Evolutionary conservation across 2,113 vertebrate genomes (phyloP), one percentile per base, ranked within the genome.

Genomic region (Regulus satrapa): DNA sequence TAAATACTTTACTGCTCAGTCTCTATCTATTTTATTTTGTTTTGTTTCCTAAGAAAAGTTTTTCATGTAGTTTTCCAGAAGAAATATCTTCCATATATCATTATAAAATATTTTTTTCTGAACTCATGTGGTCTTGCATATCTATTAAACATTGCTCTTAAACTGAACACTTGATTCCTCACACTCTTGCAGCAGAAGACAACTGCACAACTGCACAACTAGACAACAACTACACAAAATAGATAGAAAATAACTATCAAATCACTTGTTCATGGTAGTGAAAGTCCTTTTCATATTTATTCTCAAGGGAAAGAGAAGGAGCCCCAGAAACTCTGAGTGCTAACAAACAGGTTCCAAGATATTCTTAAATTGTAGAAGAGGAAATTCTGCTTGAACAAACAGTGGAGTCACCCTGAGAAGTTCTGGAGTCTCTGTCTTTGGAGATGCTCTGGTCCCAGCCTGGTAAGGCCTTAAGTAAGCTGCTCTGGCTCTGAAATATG

Each of bases 341-440:
- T 45, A 29, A 36, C 6, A 38, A 28, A 51, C 20, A 14, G 20
- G 14, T 55, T 67, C 29, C 1, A 4, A 54, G 12, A 9, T 38
- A 15, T 23, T 83, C 2, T 1, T 29, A 38, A 55, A 24, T 19
- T 25, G 23, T 4, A 78, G 55, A 34, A 62, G 29, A 23, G 11
- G 29, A 48, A 75, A 83, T 75, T 83, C 38, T 45, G 20, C n/a
- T 54, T 34, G 43, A 54, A 32, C 18, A 66, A 66, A 43, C 4
- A 78, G 34, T 25, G n/a, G n/a, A 56, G 45, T 48, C 1, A 4
- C 13, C 10, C 3, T 0, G 1, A 13, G 14, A 0, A 6, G 4
- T 56, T 56, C 23, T 62, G 41, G 13, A 72, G 14, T 41, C 14
- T 56, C 41, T 66, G 64, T 6, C 46, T 15, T 56, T 45, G 8